Evolutionary conservation across 2,113 vertebrate species (phyloP), one percentile per base, ranked within the genome.

Genomic region (Pithys albifrons): DNA sequence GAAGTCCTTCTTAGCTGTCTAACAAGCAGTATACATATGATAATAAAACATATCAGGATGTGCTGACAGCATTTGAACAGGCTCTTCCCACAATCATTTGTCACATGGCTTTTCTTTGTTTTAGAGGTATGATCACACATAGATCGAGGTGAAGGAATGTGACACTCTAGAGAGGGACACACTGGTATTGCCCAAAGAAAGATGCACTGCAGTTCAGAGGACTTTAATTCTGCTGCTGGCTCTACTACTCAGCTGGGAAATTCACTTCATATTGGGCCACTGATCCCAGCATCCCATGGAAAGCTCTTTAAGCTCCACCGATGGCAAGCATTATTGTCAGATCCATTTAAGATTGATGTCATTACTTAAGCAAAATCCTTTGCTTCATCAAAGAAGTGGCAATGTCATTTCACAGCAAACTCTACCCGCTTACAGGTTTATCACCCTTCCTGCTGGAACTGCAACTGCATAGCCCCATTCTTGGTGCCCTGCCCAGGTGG

Each of bases 391-490:
- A 71, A 78, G 18, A 0, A 0, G 4, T 61, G 25, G 24, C 46
- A 87, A 61, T 46, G n/a, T 18, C 24, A 73, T 85, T 82, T 91
- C 61, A 55, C 17, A 69, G 19, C 19, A 67, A 55, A 52, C 20
- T 49, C 73, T 29, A 31, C 17, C 0, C 0, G 16, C 22, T 64
- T n/a, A 15, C 5, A 57, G 6, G 12, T 28, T 28, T 48, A 16
- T 51, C 35, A 45, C 3, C 13, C 19, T n/a, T 76, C 54, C 67
- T 74, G 31, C 31, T 70, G n/a, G 31, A 70, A 12, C 24, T 0
- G 1, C 16, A 28, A 33, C 7, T 61, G 28, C 35, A 12, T 6
- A 14, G n/a, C 4, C 45, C 15, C 0, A 0, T 0, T 1, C 64
- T 58, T 4, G 1, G 29, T 57, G 33, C 19, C 23, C 15, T 54